These are phyloP conservation scores for Poecilia wingei DNA, from an alignment of 2,797 vertebrate genomes.

Conservation along the genomic window DNA sequence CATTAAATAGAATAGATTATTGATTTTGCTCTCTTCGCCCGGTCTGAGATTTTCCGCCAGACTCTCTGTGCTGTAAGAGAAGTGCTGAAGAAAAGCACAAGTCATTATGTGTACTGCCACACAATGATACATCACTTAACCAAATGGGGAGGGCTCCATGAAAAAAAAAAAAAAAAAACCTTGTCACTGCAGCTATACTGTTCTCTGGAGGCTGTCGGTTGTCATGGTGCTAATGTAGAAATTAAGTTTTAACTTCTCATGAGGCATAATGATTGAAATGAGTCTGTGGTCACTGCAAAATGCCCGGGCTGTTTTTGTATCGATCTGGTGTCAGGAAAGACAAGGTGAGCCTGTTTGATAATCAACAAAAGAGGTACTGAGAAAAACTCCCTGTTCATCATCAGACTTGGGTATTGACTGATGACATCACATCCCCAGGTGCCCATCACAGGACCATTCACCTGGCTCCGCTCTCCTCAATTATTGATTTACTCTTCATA, in stretches of 20 bases:
- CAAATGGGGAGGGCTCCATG: constrained; percentile 38
- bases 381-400: constrained; percentile 63
- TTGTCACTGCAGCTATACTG: constrained; percentile 14
- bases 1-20: constrained; percentile 89
- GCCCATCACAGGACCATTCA: constrained; percentile 46
- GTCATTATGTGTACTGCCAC: constrained; percentile 79
- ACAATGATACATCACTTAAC: constrained; percentile 72
- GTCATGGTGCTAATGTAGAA: constrained; percentile 57
- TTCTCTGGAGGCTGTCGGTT: constrained; percentile 38
- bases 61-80: constrained; percentile 67
- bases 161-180: constrained; percentile 17
- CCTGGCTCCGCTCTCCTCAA: constrained; percentile 37
- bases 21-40: constrained; percentile 83
- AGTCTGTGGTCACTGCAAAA: constrained; percentile 40
- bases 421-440: constrained; percentile 60
- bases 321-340: constrained; percentile 51
- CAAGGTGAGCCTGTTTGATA: constrained; percentile 57
- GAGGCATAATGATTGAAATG: constrained; percentile 46
- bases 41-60: constrained; percentile 81
- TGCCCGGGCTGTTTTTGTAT: constrained; percentile 54
- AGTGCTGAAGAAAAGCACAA: constrained; percentile 78
- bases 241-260: constrained; percentile 48
- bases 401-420: constrained; percentile 57
- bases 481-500: constrained; percentile 49
- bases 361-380: constrained; percentile 53